Conservation (phyloP, 2,113 vertebrate genomes). For the Osmerus eperlanus region DNA sequence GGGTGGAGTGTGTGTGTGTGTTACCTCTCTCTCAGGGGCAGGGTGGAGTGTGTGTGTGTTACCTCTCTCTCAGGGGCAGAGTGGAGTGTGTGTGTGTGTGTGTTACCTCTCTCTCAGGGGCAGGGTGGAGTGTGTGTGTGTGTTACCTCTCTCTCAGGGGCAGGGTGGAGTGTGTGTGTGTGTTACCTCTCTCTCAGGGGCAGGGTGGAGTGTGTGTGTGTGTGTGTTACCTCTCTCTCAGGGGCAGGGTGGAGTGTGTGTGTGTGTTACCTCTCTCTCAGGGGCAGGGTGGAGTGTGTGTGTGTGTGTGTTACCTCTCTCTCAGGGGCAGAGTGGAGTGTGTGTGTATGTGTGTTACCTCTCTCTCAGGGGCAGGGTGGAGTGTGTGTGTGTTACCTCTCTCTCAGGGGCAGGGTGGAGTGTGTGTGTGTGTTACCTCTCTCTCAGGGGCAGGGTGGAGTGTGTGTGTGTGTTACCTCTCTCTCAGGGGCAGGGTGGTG, state of each 20-base stretch:
- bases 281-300: slow-evolving; percentile 37
- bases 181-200: background rate
- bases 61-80: background rate
- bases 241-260: too few relatives aligned
- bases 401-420: slow-evolving; percentile 21
- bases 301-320: background rate
- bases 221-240: too few relatives aligned
- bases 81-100: background rate
- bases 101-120: background rate
- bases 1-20: slow-evolving; percentile 38
- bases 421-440: slow-evolving; percentile 35
- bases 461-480: background rate
- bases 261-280: slow-evolving; percentile 38
- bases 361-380: too few relatives aligned
- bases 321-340: background rate
- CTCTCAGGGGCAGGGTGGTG: too few relatives aligned
- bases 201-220: background rate
- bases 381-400: slow-evolving; percentile 32
- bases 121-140: background rate
- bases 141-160: background rate
- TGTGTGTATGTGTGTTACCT: background rate
- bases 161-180: background rate
- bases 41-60: background rate
- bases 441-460: background rate
- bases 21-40: background rate